Conservation (phyloP, 2,888 invertebrate genomes). For the Eristalis intricaria region DNA sequence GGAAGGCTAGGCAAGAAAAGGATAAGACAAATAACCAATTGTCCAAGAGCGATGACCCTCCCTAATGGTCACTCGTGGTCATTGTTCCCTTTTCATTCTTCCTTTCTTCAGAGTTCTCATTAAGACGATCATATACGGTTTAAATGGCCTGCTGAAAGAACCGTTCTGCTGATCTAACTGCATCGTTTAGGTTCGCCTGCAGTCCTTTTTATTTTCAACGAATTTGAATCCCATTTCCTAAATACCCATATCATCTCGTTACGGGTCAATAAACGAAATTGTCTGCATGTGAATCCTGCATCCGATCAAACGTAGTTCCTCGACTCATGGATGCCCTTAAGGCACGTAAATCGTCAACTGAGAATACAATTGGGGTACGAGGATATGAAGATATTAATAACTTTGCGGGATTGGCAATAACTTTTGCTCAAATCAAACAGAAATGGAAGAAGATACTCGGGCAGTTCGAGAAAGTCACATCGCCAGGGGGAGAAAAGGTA, state of each 20-base stretch:
- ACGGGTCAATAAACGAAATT: conserved; percentile 61
- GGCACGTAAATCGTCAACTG: conserved; percentile 43
- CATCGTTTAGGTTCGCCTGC: conserved; percentile 41
- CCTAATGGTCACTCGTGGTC: neutral
- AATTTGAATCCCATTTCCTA: conserved; percentile 18
- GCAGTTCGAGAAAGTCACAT: conserved; percentile 60
- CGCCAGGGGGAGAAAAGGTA: conserved; percentile 22
- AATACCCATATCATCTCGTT: conserved; percentile 63
- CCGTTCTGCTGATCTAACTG: conserved; percentile 47
- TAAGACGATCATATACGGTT: conserved; percentile 12
- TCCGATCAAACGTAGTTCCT: neutral
- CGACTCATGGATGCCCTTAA: neutral
- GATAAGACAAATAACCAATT: conserved; percentile 20
- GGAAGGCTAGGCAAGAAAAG: neutral
- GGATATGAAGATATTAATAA: conserved; percentile 53
- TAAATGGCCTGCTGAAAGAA: conserved; percentile 50
- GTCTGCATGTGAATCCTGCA: neutral
- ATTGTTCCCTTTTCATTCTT: neutral
- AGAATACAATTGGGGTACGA: conserved; percentile 36
- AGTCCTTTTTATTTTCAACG: conserved; percentile 11
- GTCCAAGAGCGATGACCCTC: conserved; percentile 35
- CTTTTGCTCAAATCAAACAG: conserved; percentile 59
- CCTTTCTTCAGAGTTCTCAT: conserved; percentile 25
- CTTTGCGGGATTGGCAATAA: conserved; percentile 65
- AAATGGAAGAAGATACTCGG: conserved; percentile 14